Base-by-base conservation (phyloP, 2,797 vertebrate genomes). In the Cirrhinus mrigala region DNA sequence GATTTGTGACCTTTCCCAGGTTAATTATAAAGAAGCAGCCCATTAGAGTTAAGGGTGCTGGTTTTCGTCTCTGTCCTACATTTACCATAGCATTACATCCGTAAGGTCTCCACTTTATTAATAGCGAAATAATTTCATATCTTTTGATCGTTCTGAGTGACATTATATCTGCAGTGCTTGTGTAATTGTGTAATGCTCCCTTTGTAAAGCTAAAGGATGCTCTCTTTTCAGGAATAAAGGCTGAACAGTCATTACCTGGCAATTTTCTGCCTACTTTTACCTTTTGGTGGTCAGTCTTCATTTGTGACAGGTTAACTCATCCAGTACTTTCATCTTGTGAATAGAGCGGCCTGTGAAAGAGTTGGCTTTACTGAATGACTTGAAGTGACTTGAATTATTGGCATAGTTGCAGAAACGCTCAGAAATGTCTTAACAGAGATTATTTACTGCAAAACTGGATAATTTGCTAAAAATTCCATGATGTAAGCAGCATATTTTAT, bases 1-100 rank as follows among this genome's bases (percentile, higher is more conserved):
- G 87, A 90, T 89, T 90, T 86, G 82, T 89, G 87, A 87, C 87
- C 89, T 90, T 86, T 90, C 83, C 79, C 81, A 84, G 83, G 85
- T 89, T 90, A 90, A 90, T 90, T 90, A 90, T 87, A 89, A 90
- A 89, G 88, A 82, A 88, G 79, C 73, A 52, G 79, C 71, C 79
- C 76, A 89, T 89, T 90, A 89, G 83, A 86, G 68, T 79, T 85
- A 85, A 90, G 82, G 79, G 80, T 89, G 87, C 78, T 82, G 83
- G 70, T 87, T 89, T 88, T 79, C 81, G 82, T 85, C 83, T 66
- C 74, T 62, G 81, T 78, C 81, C 79, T 77, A 73, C 54, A 44
- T 69, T 84, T 68, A 69, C 58, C 81, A 20, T 83, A 78, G 73
- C 62, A 56, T 18, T 81, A 33, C 29, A 74, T 85, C 70, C 81